Base-by-base conservation (phyloP, 2,797 vertebrate genomes). In the Pristis pectinata region DNA sequence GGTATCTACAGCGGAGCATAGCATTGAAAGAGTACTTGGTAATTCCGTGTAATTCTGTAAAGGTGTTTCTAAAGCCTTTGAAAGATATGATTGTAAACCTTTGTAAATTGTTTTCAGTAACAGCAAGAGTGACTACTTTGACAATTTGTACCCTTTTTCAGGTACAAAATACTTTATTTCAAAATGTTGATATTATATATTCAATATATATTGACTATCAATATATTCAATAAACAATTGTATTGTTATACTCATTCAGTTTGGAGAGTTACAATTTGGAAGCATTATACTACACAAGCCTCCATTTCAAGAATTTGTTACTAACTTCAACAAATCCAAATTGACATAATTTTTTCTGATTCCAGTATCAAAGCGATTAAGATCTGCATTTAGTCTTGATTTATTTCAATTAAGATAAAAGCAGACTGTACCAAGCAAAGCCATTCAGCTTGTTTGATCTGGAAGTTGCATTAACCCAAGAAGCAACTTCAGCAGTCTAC, bases 391-490 rank as follows among this genome's bases (percentile, higher is more conserved):
- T 76, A 24, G 56, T 76, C 70, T 72, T 93, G 22, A 70, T 34
- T 72, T 76, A 76, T 94, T 49, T 94, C 44, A 76, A 13, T 56
- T 76, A 56, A 72, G 49, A 70, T 76, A 76, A 91, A 72, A 91
- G 74, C 44, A 94, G 94, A 76, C 44, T 6, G 5, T 70, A n/a
- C 44, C 0, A 4, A 49, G 49, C 41, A 53, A 74, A 94, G 13
- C 5, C 67, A 74, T 53, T 94, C 70, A 53, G 15, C 41, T 94
- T 53, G 10, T 74, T 93, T 93, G 92, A 74, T 93, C 92, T 93
- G 92, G 10, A 94, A 15, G 30, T 94, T 74, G 64, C 34, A 34
- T 91, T 91, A 67, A n/a, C 87, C 49, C 59, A 10, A 37, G 59
- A 10, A 67, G 13, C 59, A n/a, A 49, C 5, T 64, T n/a, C 56